phyloP scores from a whole-genome alignment of 2,113 vertebrate species.

The Nothobranchius furzeri region DNA sequence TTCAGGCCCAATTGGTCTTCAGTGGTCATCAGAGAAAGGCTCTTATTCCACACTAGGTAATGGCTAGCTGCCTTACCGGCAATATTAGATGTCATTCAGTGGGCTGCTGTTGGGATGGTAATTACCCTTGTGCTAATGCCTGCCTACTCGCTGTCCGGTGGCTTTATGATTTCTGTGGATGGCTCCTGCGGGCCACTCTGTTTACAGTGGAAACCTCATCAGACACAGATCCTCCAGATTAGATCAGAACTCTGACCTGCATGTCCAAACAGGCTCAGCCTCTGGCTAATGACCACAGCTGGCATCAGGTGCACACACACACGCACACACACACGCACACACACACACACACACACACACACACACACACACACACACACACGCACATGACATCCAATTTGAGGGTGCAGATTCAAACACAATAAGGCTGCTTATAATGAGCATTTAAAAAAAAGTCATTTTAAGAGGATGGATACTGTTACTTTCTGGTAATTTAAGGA shows the following conservation, averaged over 20 bases:
- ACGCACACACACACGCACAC: neutral
- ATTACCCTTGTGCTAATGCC: constrained; percentile 76
- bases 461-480: neutral
- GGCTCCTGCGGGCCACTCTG: constrained; percentile 43
- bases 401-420: constrained; percentile 2
- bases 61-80: constrained; percentile 54
- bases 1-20: constrained; percentile 70
- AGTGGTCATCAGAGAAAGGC: constrained; percentile 54
- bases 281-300: constrained; percentile 54
- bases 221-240: constrained; percentile 61
- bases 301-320: constrained; percentile 38
- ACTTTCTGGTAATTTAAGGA: neutral
- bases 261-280: constrained; percentile 46
- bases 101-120: constrained; percentile 59
- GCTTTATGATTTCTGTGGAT: constrained; percentile 48
- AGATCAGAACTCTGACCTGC: constrained; percentile 61
- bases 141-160: constrained; percentile 36
- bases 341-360: neutral
- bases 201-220: constrained; percentile 65
- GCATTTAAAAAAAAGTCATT: neutral
- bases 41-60: constrained; percentile 64
- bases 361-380: neutral
- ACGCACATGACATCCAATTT: neutral
- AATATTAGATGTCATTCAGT: constrained; percentile 72
- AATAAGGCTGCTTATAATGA: neutral